A percentile compares a stretch with the other conserved stretches of the same genome.
Conservation (phyloP, 2,797 vertebrate genomes). For the Pangasius krempfi region DNA sequence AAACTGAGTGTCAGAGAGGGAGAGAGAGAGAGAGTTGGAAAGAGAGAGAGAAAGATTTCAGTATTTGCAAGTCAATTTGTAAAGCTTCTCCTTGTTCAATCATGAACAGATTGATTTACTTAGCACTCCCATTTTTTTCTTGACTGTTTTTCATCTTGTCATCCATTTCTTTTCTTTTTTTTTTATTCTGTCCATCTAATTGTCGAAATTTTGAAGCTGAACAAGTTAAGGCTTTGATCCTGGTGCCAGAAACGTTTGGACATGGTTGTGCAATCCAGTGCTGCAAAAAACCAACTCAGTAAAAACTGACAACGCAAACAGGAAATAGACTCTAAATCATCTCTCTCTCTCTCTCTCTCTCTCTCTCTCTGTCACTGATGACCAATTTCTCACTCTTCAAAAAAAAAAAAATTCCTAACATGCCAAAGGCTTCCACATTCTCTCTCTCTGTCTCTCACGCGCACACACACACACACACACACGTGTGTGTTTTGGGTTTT, state of each 20-base stretch:
- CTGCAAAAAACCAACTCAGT: slow-evolving; percentile 46
- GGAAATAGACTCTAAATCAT: slow-evolving; percentile 60
- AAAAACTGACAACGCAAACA: slow-evolving; percentile 68
- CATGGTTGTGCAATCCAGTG: neutral
- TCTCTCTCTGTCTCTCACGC: neutral
- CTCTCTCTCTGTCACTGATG: neutral
- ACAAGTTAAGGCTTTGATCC: slow-evolving; percentile 1
- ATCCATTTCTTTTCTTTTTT: neutral
- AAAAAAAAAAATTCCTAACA: neutral
- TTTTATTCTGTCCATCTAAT: neutral
- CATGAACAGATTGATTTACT: slow-evolving; percentile 32
- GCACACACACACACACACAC: neutral
- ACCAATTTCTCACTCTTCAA: neutral
- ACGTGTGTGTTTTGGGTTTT: neutral
- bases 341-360: neutral
- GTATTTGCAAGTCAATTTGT: slow-evolving; percentile 9
- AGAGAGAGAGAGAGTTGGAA: slow-evolving; percentile 52
- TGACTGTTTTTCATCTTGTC: slow-evolving; percentile 13
- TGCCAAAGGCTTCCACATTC: neutral
- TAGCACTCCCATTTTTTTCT: slow-evolving; percentile 23
- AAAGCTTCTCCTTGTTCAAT: slow-evolving; percentile 18
- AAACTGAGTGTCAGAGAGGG: slow-evolving; percentile 41
- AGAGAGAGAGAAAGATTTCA: slow-evolving; percentile 53
- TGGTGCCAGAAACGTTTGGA: slow-evolving; percentile 15
- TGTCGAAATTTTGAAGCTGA: slow-evolving; percentile 21